These are phyloP conservation scores for Rhodeus uyekii DNA, from an alignment of 2,797 vertebrate genomes.

Conservation along the genomic window DNA sequence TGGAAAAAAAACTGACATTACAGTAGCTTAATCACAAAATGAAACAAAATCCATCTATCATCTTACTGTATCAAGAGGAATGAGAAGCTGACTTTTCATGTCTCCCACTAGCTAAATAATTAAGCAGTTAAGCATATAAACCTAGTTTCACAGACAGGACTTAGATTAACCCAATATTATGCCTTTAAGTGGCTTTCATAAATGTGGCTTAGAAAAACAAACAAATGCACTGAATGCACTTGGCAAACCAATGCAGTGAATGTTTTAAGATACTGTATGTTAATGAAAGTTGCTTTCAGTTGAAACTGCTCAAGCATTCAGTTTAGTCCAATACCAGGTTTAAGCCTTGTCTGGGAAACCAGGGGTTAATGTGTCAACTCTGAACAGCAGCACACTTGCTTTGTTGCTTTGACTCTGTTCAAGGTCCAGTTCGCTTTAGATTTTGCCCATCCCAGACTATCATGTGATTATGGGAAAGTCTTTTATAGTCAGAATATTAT, in stretches of 20 bases:
- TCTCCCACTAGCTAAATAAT: background rate
- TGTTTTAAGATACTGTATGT: too few relatives aligned
- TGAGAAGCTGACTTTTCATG: background rate
- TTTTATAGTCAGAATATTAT: background rate
- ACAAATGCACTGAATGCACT: too few relatives aligned
- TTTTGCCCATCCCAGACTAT: constrained; percentile 10
- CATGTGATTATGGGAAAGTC: background rate
- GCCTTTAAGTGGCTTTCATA: too few relatives aligned
- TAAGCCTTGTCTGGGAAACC: too few relatives aligned
- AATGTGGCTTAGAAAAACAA: too few relatives aligned
- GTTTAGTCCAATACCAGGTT: too few relatives aligned
- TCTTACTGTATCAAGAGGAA: background rate
- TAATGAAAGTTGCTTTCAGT: too few relatives aligned
- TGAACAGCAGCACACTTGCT: background rate
- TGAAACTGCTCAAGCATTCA: too few relatives aligned
- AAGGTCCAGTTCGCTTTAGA: constrained; percentile 20
- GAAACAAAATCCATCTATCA: background rate
- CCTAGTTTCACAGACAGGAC: too few relatives aligned
- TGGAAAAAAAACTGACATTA: background rate
- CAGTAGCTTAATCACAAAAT: background rate
- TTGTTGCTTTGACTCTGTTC: background rate
- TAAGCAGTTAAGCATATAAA: background rate
- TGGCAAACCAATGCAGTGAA: too few relatives aligned
- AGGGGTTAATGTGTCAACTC: background rate
- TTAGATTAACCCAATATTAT: too few relatives aligned